Base-by-base conservation (phyloP, 2,888 invertebrate genomes). In the Creontiades dilutus region DNA sequence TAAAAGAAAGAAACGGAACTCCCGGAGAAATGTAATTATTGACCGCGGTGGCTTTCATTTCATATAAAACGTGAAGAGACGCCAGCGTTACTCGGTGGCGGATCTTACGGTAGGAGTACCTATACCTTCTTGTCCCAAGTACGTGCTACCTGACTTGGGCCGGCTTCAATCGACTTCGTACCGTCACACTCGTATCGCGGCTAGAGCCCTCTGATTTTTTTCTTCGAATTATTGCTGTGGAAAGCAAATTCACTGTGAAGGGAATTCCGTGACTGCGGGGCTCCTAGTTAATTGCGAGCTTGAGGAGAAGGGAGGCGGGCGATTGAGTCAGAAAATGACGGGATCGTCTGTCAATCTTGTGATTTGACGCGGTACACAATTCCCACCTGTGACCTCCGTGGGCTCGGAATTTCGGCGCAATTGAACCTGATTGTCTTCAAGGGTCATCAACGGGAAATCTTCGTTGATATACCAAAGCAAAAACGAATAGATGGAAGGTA, bases 1-100 rank as follows among this genome's bases (percentile, higher is more conserved):
- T 23, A 19, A 68, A 68, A 85, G 52, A 82, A 52, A 16, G 37
- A 23, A 52, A 48, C 55, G 48, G 28, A 55, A 16, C 23, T 14
- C 19, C n/a, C 23, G 27, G 75, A 46, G 76, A 86, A 86, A 75
- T 46, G 37, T 68, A 86, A 86, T 86, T 86, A 86, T 86, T 86
- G 86, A 75, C 86, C 75, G 68, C 68, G 68, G 68, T 46, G 48
- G 86, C 86, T 86, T 86, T 86, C 86, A 86, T 86, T 86, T 86
- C 86, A 86, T 86, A 86, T 76, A 86, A 86, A 86, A 86, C 86
- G 86, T 86, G 86, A 86, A 86, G 86, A 27, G 86, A 68, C 76
- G 75, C 86, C 3, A 75, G 47, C 46, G 68, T 68, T 23, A 23
- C 68, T 27, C 23, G 16, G 85, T 57, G n/a, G 57, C 27, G n/a